Percentiles rank a stretch among this genome's conserved stretches.
These are phyloP conservation scores for Spatulosminthurus flaviceps DNA, from an alignment of 2,888 invertebrate species.

Conservation along the genomic window DNA sequence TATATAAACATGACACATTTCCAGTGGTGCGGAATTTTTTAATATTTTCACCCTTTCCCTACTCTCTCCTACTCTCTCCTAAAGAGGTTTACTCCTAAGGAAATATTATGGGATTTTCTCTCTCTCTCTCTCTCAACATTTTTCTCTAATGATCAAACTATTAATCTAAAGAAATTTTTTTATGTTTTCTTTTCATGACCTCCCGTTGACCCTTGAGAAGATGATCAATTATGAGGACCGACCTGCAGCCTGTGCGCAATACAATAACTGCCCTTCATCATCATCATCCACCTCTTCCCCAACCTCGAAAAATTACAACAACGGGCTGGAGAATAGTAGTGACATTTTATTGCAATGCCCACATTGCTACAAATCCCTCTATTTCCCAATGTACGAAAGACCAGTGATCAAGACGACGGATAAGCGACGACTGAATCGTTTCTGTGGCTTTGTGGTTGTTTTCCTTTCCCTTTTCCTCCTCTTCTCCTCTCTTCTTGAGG, in stretches of 20 bases:
- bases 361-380: constrained; percentile 51
- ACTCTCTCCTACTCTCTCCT: too few species aligned
- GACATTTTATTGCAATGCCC: constrained; percentile 51
- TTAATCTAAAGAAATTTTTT: too few species aligned
- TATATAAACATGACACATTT: background rate
- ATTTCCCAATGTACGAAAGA: constrained; percentile 46
- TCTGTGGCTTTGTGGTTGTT: constrained; percentile 51
- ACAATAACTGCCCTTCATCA: background rate
- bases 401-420: constrained; percentile 41
- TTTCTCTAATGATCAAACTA: too few species aligned
- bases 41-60: too few species aligned
- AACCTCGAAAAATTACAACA: too few species aligned
- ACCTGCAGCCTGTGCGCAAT: constrained; percentile 31
- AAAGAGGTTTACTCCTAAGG: too few species aligned
- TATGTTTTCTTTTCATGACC: background rate
- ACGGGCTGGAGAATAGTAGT: background rate
- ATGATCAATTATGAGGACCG: constrained; percentile 53
- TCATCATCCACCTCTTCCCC: background rate
- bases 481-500: constrained; percentile 47
- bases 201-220: too few species aligned
- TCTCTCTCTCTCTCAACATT: too few species aligned
- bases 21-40: background rate
- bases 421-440: constrained; percentile 53
- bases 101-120: too few species aligned
- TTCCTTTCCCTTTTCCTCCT: constrained; percentile 53